Conservation (phyloP, 2,797 vertebrate genomes). For the Saxicola maurus region DNA sequence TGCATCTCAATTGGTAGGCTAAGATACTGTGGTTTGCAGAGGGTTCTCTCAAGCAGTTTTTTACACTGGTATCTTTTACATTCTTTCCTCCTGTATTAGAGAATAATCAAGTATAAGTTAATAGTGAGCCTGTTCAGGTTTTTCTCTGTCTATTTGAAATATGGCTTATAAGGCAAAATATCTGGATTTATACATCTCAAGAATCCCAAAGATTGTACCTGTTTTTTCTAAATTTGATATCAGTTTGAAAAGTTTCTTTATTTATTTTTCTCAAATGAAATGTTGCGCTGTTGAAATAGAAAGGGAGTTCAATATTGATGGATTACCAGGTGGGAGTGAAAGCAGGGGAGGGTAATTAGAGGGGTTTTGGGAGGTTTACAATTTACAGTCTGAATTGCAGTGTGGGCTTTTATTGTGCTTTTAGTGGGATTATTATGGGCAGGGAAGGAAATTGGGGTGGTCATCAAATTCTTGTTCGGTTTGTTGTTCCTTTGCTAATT, state of each 20-base stretch:
- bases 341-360: background rate
- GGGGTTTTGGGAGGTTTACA: background rate
- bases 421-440: background rate
- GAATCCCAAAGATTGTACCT: background rate
- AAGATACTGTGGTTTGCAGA: background rate
- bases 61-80: background rate
- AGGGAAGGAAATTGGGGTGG: background rate
- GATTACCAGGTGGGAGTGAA: background rate
- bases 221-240: background rate
- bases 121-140: background rate
- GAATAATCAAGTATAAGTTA: background rate
- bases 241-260: background rate
- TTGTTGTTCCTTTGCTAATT: background rate
- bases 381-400: background rate
- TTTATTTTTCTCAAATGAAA: background rate
- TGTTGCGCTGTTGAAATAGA: background rate
- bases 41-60: background rate
- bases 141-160: background rate
- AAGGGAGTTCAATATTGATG: background rate
- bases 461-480: background rate
- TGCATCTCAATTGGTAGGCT: background rate
- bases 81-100: background rate
- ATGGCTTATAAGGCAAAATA: background rate
- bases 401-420: background rate
- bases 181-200: background rate